phyloP scores from a whole-genome alignment of 1,140 invertebrate species.

The Drosophila quadrilineata region DNA sequence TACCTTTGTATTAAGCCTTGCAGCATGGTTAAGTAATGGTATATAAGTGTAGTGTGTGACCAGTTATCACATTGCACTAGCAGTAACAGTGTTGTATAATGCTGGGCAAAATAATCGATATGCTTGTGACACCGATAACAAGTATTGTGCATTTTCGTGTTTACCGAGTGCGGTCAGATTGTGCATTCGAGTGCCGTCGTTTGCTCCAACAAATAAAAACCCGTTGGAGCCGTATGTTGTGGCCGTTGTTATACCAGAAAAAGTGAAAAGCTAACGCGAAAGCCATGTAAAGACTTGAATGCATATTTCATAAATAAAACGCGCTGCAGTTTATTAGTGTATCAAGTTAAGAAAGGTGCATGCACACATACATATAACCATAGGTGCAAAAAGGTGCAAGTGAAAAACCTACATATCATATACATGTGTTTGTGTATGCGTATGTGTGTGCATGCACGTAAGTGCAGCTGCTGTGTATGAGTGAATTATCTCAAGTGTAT shows the following conservation, averaged over 20 bases:
- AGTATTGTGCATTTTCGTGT: background rate
- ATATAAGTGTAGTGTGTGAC: slow-evolving; percentile 14
- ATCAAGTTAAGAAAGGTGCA: slow-evolving; percentile 2
- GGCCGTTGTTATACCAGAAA: slow-evolving; percentile 50
- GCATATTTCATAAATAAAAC: slow-evolving; percentile 10
- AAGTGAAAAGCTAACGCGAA: slow-evolving; percentile 52
- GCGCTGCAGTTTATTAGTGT: slow-evolving; percentile 2
- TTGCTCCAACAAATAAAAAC: slow-evolving; percentile 43
- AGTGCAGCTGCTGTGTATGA: slow-evolving; percentile 38
- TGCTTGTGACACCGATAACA: background rate
- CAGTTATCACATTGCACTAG: background rate
- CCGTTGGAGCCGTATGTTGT: slow-evolving; percentile 53
- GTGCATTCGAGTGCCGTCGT: slow-evolving; percentile 40
- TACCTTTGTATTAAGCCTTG: slow-evolving; percentile 61
- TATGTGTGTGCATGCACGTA: slow-evolving; percentile 9
- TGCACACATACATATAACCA: background rate
- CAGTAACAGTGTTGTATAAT: slow-evolving; percentile 9
- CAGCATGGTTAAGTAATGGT: slow-evolving; percentile 66
- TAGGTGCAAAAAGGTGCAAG: slow-evolving; percentile 28
- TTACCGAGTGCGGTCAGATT: slow-evolving; percentile 42
- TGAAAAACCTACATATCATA: slow-evolving; percentile 34
- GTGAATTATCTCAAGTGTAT: slow-evolving; percentile 18
- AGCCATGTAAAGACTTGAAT: slow-evolving; percentile 34
- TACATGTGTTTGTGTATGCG: slow-evolving; percentile 15
- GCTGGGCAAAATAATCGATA: slow-evolving; percentile 5